Evolutionary conservation across 1,140 invertebrate species (phyloP).

Genomic region (Atta texana): DNA sequence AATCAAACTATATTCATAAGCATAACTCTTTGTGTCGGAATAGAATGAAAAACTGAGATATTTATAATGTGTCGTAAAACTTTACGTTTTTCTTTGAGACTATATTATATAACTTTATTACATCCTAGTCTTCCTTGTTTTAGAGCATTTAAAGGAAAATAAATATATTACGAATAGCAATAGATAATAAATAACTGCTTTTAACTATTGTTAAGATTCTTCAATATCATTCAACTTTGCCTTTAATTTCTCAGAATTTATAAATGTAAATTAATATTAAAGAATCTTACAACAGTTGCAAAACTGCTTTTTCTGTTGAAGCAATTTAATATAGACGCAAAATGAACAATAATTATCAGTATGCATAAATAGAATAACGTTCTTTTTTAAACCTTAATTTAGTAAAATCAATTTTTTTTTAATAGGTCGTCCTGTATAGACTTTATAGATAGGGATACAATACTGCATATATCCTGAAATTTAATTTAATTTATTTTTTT

Average conservation of each 20-base stretch:
- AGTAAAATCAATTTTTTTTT: not conserved
- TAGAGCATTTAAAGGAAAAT: not conserved
- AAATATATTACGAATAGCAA: not conserved
- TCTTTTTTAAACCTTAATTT: not conserved
- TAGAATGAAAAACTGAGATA: not conserved
- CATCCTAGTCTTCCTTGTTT: not conserved
- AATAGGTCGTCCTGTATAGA: not conserved
- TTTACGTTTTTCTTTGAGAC: no score
- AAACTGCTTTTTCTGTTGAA: no score
- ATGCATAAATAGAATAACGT: not conserved
- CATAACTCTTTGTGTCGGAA: not conserved
- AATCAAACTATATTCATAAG: not conserved
- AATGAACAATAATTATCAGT: not conserved
- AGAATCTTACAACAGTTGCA: no score
- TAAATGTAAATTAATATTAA: no score
- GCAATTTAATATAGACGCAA: not conserved
- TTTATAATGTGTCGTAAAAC: not conserved
- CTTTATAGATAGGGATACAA: not conserved
- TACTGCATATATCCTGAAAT: not conserved
- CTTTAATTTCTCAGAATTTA: no score
- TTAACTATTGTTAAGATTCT: no score
- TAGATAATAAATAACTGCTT: not conserved
- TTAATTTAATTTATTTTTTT: slow-evolving; percentile 2
- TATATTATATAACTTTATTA: no score
- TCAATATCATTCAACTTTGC: no score